These are phyloP conservation scores for Abramis brama DNA, from an alignment of 2,113 vertebrate species.

Conservation along the genomic window DNA sequence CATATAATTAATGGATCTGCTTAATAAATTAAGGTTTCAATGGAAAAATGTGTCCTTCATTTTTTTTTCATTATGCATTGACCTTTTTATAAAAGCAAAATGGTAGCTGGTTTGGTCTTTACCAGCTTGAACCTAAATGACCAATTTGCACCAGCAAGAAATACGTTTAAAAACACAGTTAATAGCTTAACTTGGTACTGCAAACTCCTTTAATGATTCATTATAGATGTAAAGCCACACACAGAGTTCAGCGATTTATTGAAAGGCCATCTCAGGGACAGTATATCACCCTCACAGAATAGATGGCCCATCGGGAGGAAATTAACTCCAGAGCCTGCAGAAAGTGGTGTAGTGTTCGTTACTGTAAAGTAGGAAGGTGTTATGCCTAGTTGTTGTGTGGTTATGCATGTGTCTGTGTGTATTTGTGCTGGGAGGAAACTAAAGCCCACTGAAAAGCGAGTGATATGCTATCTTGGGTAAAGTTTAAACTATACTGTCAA, in stretches of 20 bases:
- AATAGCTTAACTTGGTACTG: neutral
- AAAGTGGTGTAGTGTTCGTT: neutral
- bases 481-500: conserved; percentile 58
- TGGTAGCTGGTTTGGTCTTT: neutral
- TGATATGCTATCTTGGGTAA: conserved; percentile 68
- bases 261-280: neutral
- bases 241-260: conserved; percentile 45
- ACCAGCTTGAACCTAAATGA: neutral
- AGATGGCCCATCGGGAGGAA: conserved; percentile 37
- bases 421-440: conserved; percentile 59
- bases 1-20: neutral
- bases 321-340: neutral
- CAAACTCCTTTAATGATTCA: neutral
- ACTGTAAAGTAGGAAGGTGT: neutral
- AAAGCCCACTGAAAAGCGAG: conserved; percentile 47
- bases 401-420: conserved; percentile 6
- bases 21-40: neutral
- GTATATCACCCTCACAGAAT: conserved; percentile 32
- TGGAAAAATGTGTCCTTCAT: neutral
- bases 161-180: neutral
- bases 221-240: conserved; percentile 9
- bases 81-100: neutral
- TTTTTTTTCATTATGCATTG: neutral
- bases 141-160: neutral
- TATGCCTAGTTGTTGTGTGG: neutral